These are phyloP conservation scores for Amphiprion clarkii DNA, from an alignment of 2,797 vertebrate genomes.

Conservation along the genomic window DNA sequence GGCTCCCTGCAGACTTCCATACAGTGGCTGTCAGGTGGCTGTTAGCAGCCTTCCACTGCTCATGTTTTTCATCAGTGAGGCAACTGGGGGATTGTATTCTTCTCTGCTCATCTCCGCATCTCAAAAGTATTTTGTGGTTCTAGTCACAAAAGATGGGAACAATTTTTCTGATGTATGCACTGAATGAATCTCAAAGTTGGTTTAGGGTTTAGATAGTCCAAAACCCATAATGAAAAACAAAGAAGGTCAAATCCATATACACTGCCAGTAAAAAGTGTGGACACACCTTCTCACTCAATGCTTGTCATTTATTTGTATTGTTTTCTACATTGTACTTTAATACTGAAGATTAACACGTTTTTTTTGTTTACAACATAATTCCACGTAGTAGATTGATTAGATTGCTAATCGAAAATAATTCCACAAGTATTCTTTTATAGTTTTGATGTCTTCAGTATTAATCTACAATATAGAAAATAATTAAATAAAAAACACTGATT, in stretches of 20 bases:
- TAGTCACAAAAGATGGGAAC: constrained; percentile 21
- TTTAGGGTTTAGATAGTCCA: constrained; percentile 6
- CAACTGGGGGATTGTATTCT: constrained; percentile 49
- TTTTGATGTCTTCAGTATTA: too few species aligned
- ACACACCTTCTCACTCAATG: too few species aligned
- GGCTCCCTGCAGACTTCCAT: constrained; percentile 52
- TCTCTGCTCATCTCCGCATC: constrained; percentile 45
- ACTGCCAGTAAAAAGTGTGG: too few species aligned
- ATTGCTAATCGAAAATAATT: too few species aligned
- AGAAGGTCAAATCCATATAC: background rate
- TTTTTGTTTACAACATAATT: too few species aligned
- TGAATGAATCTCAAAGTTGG: constrained; percentile 18
- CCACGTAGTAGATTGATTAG: too few species aligned
- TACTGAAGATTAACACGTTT: too few species aligned
- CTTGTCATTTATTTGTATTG: too few species aligned
- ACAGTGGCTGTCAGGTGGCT: constrained; percentile 42
- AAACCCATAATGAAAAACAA: background rate
- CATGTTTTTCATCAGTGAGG: constrained; percentile 56
- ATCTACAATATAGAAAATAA: too few species aligned
- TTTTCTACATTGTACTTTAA: too few species aligned
- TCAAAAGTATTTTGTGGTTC: constrained; percentile 47
- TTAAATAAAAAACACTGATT: too few species aligned
- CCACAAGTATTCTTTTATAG: too few species aligned
- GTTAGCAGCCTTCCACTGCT: constrained; percentile 52
- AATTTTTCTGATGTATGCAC: constrained; percentile 15